Evolutionary conservation across 2,888 invertebrate species (phyloP), one percentile per base, ranked within the genome.

Genomic region (Sussaba pulchella): DNA sequence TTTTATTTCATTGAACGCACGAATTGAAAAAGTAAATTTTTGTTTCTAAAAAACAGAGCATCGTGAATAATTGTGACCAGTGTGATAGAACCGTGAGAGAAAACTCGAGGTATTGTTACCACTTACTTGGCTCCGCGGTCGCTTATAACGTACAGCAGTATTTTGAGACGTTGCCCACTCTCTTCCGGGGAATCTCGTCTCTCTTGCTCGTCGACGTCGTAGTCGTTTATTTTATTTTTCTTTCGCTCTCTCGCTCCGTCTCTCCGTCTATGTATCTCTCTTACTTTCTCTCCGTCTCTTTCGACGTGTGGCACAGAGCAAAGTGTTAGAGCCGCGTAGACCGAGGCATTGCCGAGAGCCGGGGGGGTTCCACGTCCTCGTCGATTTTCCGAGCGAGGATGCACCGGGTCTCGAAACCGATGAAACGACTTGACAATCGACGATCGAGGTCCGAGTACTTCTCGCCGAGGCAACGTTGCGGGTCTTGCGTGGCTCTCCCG

Each of bases 121-220:
- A 89, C 90, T 90, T 90, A 90, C 90, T 89, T 89, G 85, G 71
- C 86, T 87, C 85, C 64, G 70, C 66, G 70, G 31, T 73, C 73
- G 84, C 81, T 83, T 71, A 82, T 85, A 31, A 83, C 82, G 82
- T 81, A 82, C 76, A 78, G 75, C 76, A 70, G 83, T 88, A 89
- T 88, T 89, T 89, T 87, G 87, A 88, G 89, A 88, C 85, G 87
- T 82, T 87, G 85, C 86, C 86, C 88, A 86, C 88, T 87, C 85
- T 89, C 88, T 89, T 89, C 88, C 89, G 90, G 88, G 88, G 86
- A 83, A 70, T 78, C 70, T 74, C 57, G 63, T 54, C 67, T 54
- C 72, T 71, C 52, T 67, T 36, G 24, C 78, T 71, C 66, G 63
- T 86, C 57, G 57, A 31, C 72, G 52, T 63, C 77, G 72, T 59